phyloP scores from a whole-genome alignment of 2,888 invertebrate genomes.

The Morpho achilles region DNA sequence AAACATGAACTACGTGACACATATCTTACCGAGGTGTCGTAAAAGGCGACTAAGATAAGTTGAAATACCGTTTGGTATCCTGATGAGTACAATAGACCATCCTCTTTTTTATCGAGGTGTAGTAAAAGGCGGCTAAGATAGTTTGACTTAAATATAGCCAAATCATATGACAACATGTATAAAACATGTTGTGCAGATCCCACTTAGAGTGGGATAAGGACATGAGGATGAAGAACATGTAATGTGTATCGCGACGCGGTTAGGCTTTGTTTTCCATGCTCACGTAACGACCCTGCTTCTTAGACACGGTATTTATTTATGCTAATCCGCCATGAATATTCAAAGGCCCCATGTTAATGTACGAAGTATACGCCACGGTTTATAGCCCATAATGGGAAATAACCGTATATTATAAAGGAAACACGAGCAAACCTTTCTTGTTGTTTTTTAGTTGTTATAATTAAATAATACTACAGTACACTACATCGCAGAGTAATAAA shows the following conservation, averaged over 20 bases:
- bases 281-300: conserved; percentile 28
- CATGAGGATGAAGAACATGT: not conserved
- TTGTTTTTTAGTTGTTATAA: not conserved
- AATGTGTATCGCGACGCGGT: not conserved
- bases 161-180: too few species aligned
- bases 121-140: too few species aligned
- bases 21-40: too few species aligned
- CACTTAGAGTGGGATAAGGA: too few species aligned
- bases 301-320: conserved; percentile 35
- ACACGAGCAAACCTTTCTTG: conserved; percentile 4
- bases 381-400: not conserved
- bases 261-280: conserved; percentile 14
- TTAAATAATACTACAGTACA: conserved; percentile 3
- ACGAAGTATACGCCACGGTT: not conserved
- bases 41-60: too few species aligned
- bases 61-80: too few species aligned
- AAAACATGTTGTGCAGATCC: too few species aligned
- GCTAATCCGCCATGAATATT: conserved; percentile 40
- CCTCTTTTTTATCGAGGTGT: too few species aligned
- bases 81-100: too few species aligned
- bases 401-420: not conserved
- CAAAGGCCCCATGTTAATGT: conserved; percentile 17
- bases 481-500: not conserved
- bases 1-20: too few species aligned
- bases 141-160: too few species aligned